Evolutionary conservation across 2,113 vertebrate species (phyloP).

Genomic region (rabbit (Oryctolagus cuniculus)): DNA sequence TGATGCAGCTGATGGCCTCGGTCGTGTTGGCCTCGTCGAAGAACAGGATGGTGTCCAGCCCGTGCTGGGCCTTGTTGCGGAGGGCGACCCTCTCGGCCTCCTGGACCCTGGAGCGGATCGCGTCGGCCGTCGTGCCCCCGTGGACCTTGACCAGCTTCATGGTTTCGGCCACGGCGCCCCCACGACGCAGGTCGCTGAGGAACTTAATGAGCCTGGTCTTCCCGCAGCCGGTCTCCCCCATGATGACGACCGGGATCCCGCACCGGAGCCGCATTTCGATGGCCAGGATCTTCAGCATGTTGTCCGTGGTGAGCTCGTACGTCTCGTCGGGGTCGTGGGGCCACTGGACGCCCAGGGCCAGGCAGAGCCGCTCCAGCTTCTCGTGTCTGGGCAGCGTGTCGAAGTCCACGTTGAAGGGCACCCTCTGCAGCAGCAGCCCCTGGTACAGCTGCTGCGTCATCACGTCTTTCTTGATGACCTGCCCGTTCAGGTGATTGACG

Average conservation of each 20-base stretch:
- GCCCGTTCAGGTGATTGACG: conserved; percentile 86
- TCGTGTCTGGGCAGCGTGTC: conserved; percentile 90
- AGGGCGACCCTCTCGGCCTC: conserved; percentile 90
- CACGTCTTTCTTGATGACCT: conserved; percentile 90
- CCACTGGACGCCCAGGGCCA: conserved; percentile 92
- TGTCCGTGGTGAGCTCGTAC: conserved; percentile 96
- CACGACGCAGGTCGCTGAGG: conserved; percentile 91
- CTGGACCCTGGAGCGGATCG: conserved; percentile 91
- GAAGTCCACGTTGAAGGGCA: conserved; percentile 95
- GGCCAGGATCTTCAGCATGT: conserved; percentile 95
- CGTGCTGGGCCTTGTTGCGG: conserved; percentile 87
- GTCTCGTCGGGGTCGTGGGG: conserved; percentile 94
- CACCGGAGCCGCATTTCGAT: conserved; percentile 98
- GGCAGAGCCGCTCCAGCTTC: conserved; percentile 93
- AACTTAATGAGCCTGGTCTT: conserved; percentile 97
- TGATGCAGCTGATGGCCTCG: conserved; percentile 95
- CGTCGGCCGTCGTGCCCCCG: conserved; percentile 93
- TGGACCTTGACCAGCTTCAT: conserved; percentile 97
- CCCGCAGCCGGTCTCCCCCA: conserved; percentile 98
- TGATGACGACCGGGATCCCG: conserved; percentile 96
- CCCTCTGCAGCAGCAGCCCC: conserved; percentile 90
- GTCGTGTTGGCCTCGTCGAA: conserved; percentile 99
- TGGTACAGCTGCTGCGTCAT: conserved; percentile 90
- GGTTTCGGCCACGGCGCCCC: conserved; percentile 88
- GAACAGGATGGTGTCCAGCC: conserved; percentile 94